Evolutionary conservation across 2,797 vertebrate genomes (phyloP).

Genomic region (Diplodus puntazzo): DNA sequence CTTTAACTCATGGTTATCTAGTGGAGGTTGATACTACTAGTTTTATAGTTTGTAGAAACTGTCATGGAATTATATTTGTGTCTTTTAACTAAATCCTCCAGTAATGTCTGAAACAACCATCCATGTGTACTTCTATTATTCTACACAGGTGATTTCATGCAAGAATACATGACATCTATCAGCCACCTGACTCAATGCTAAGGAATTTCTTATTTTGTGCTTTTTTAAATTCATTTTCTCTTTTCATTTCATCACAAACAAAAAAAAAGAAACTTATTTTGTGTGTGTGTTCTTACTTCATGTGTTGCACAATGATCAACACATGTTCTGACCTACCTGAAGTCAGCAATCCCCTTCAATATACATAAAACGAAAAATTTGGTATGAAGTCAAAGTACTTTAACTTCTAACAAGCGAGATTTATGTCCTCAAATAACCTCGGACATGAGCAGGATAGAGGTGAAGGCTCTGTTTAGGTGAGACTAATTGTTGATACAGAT

Average conservation of each 20-base stretch:
- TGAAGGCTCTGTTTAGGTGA: slow-evolving; percentile 20
- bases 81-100: background rate
- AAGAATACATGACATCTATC: background rate
- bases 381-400: slow-evolving; percentile 19
- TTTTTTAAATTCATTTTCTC: background rate
- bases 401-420: slow-evolving; percentile 15
- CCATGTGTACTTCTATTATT: too few species aligned
- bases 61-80: too few species aligned
- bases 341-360: slow-evolving; percentile 14
- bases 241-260: background rate
- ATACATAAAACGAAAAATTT: slow-evolving; percentile 15
- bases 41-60: too few species aligned
- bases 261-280: too few species aligned
- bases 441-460: background rate
- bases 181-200: background rate
- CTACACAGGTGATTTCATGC: background rate
- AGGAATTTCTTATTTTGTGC: background rate
- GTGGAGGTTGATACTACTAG: too few species aligned
- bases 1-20: too few species aligned
- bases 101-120: background rate
- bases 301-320: background rate
- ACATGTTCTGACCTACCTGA: background rate
- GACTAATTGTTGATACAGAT: background rate
- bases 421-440: background rate
- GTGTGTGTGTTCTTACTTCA: background rate